Conservation (phyloP, 2,888 invertebrate genomes). For the Periphyllus acericola region DNA sequence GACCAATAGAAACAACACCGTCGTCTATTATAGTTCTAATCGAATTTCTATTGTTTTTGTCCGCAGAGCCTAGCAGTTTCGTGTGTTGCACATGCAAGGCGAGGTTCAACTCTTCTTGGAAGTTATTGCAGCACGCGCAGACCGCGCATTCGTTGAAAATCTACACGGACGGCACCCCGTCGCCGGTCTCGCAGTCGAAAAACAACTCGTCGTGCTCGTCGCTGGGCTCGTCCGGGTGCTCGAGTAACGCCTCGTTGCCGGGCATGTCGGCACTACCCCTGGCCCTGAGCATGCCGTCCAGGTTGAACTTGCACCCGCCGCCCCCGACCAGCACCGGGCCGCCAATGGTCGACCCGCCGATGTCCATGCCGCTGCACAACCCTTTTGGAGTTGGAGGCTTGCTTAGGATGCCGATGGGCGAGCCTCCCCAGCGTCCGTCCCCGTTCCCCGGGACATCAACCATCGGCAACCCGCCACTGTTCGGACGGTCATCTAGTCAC, state of each 20-base stretch:
- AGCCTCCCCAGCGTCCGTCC: slow-evolving; percentile 70
- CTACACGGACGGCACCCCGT: slow-evolving; percentile 76
- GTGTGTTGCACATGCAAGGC: slow-evolving; percentile 94
- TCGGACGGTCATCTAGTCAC: slow-evolving; percentile 78
- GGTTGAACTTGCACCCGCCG: slow-evolving; percentile 68
- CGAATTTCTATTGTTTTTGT: slow-evolving; percentile 52
- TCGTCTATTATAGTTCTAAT: slow-evolving; percentile 26
- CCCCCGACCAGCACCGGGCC: slow-evolving; percentile 64
- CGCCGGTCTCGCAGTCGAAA: slow-evolving; percentile 67
- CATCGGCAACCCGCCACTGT: slow-evolving; percentile 69
- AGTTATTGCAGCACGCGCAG: slow-evolving; percentile 93
- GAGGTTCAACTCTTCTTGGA: slow-evolving; percentile 93
- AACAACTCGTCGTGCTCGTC: slow-evolving; percentile 67
- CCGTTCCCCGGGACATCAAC: slow-evolving; percentile 68
- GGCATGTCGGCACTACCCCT: slow-evolving; percentile 67
- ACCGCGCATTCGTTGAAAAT: slow-evolving; percentile 93
- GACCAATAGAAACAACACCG: slow-evolving; percentile 6
- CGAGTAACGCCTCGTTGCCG: slow-evolving; percentile 70
- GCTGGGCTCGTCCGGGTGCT: slow-evolving; percentile 71
- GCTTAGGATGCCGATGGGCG: slow-evolving; percentile 80
- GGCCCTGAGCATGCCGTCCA: slow-evolving; percentile 71
- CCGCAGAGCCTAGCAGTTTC: slow-evolving; percentile 90
- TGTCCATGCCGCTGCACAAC: slow-evolving; percentile 77
- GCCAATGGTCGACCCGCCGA: slow-evolving; percentile 73
- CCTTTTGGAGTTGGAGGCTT: slow-evolving; percentile 80